Evolutionary conservation across 1,140 invertebrate genomes (phyloP), one percentile per base, ranked within the genome.

Genomic region (Rhynchophorus ferrugineus): DNA sequence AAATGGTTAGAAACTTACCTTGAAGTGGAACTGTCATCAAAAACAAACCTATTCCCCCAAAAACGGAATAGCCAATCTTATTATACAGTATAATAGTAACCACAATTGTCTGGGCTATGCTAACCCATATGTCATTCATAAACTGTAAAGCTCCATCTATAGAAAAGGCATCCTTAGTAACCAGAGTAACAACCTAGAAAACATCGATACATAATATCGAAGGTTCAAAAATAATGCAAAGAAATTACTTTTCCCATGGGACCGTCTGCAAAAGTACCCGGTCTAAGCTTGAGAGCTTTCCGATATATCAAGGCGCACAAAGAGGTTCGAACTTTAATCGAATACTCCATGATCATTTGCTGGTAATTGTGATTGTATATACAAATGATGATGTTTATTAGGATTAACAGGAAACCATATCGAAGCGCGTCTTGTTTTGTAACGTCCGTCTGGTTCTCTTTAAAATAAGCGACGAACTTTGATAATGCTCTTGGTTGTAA

Each of bases 81-180:
- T 66, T 51, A 72, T 81, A 95, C 69, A 94, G 80, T 22, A 95
- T 80, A 62, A 80, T 83, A 2, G 84, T 79, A 34, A 88, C 75
- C 50, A 89, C 77, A 33, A 83, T 70, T 3, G 87, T 84, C 63
- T 93, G 85, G 8, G 91, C 59, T 0, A 91, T 87, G 0, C 87
- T 90, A 36, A 89, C 77, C 84, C 84, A 89, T 53, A 89, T 73
- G 63, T 85, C 86, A 66, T 89, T 85, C 11, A 85, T 65, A 62
- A 85, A 83, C 44, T 80, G 74, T 9, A 84, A 71, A 1, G 79
- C 78, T 29, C 77, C 73, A 63, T 89, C 85, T 60, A 89, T 80
- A 16, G 81, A 75, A 48, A 80, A 81, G 39, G 87, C 82, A 68
- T 96, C 92, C 69, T 95, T 96, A 8, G 91, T 91, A 53, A 97